Evolutionary conservation across 2,888 invertebrate genomes (phyloP).

Genomic region (Volucella zonaria): DNA sequence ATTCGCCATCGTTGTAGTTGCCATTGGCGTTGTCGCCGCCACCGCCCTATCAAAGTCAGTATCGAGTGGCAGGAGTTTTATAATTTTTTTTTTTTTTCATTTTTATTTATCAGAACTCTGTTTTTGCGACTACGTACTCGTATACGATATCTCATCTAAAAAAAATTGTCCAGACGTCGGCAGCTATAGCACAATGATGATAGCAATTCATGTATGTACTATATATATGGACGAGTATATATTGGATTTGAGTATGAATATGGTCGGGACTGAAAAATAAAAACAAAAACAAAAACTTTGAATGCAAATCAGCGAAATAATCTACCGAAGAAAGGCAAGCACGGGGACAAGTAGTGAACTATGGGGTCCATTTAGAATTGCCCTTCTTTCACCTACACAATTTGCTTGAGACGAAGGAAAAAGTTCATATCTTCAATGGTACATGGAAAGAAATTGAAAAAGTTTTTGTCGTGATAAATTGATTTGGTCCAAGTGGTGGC

Average conservation of each 20-base stretch:
- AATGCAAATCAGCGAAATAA: slow-evolving; percentile 62
- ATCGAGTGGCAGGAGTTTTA: slow-evolving; percentile 30
- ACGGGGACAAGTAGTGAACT: neutral
- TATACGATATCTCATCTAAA: slow-evolving; percentile 55
- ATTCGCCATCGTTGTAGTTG: slow-evolving; percentile 39
- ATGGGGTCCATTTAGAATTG: slow-evolving; percentile 31
- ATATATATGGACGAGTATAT: too few species aligned
- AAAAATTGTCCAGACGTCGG: slow-evolving; percentile 55
- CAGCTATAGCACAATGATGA: neutral
- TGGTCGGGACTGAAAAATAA: slow-evolving; percentile 4
- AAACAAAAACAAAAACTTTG: slow-evolving; percentile 17
- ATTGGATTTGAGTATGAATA: slow-evolving; percentile 44
- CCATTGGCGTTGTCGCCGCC: slow-evolving; percentile 17
- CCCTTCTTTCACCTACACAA: slow-evolving; percentile 2
- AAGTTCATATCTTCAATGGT: slow-evolving; percentile 18
- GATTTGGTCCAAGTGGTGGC: slow-evolving; percentile 49
- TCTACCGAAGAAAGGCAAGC: neutral
- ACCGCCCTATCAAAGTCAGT: slow-evolving; percentile 18
- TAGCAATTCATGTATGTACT: neutral
- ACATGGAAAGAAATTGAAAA: slow-evolving; percentile 36
- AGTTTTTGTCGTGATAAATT: slow-evolving; percentile 50
- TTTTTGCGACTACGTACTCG: slow-evolving; percentile 19
- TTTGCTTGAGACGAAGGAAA: slow-evolving; percentile 8
- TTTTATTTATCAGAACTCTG: slow-evolving; percentile 30
- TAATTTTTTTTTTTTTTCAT: slow-evolving; percentile 8